Percentiles rank a stretch among this genome's conserved stretches.
Evolutionary conservation across 2,797 vertebrate species (phyloP).

Genomic region (Typhlichthys eigenmanni): DNA sequence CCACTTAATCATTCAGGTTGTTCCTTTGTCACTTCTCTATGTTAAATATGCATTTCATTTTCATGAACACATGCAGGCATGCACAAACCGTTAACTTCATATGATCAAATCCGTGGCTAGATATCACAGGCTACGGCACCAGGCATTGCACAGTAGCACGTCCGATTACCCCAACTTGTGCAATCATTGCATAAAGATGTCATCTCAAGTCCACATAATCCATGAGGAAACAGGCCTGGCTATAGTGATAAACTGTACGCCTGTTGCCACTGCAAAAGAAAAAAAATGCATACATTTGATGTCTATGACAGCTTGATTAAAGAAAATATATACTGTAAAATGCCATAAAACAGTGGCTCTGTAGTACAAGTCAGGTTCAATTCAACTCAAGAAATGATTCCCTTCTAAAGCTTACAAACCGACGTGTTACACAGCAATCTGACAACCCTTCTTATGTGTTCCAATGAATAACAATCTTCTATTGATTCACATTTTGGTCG

Average conservation of each 20-base stretch:
- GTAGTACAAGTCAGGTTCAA: too few relatives aligned
- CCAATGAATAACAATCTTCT: too few relatives aligned
- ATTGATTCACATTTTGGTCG: too few relatives aligned
- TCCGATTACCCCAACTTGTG: constrained; percentile 1
- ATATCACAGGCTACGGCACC: constrained; percentile 38
- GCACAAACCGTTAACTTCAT: neutral
- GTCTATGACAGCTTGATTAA: neutral
- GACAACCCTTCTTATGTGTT: too few relatives aligned
- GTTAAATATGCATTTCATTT: too few relatives aligned
- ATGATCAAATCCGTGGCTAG: constrained; percentile 18
- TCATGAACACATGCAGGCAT: constrained; percentile 1
- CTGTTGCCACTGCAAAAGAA: neutral
- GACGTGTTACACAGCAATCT: too few relatives aligned
- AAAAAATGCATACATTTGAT: neutral
- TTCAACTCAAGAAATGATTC: too few relatives aligned
- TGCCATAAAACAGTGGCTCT: too few relatives aligned
- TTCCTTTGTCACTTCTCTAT: too few relatives aligned
- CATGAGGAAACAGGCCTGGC: neutral
- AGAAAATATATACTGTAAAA: too few relatives aligned
- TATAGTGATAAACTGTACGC: neutral
- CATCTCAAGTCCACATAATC: neutral
- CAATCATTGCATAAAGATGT: constrained; percentile 6
- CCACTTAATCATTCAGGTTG: too few relatives aligned
- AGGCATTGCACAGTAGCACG: neutral
- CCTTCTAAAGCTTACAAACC: too few relatives aligned